Evolutionary conservation across 2,113 vertebrate genomes (phyloP), one percentile per base, ranked within the genome.

Genomic region (Aldabrachelys gigantea): DNA sequence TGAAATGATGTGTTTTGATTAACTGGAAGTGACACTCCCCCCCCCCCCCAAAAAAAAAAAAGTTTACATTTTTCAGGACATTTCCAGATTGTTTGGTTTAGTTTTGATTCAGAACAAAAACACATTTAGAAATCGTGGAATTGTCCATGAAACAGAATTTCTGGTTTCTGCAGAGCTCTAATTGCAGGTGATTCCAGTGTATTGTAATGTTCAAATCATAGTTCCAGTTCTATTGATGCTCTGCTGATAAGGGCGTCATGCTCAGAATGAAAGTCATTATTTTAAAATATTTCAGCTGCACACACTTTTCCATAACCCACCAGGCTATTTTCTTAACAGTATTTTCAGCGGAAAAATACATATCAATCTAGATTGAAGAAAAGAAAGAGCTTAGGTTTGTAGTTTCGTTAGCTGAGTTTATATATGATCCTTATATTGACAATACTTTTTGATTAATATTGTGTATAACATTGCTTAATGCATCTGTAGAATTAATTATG

Each of bases 401-500:
- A 85, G 88, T 93, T 95, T 93, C 90, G 84, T 82, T 90, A 83
- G 29, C 84, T 89, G 50, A 69, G 4, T 94, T 98, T 98, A 97
- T 97, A 95, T 93, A 97, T 88, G 84, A 52, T 92, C 88, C 85
- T 89, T 59, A 80, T 93, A 94, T 95, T 95, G 97, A 98, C 94
- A 94, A 93, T 80, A 87, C 90, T 95, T 96, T 98, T 97, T 98
- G 97, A 98, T 98, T 96, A 97, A 98, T 98, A 92, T 41, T 97
- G 79, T 97, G 96, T 97, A 97, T 95, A 97, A 98, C 97, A 95
- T 97, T 98, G 87, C 97, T 96, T 98, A 98, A 98, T 98, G 97
- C 97, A 98, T 94, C 96, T 62, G 93, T 95, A 95, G 91, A 97
- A 98, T 98, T 98, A 98, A 98, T 97, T 98, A 98, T 97, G 98